Percentiles rank a stretch among this genome's conserved stretches.
These are phyloP conservation scores for Elachura formosa DNA, from an alignment of 2,113 vertebrate genomes.

Conservation along the genomic window DNA sequence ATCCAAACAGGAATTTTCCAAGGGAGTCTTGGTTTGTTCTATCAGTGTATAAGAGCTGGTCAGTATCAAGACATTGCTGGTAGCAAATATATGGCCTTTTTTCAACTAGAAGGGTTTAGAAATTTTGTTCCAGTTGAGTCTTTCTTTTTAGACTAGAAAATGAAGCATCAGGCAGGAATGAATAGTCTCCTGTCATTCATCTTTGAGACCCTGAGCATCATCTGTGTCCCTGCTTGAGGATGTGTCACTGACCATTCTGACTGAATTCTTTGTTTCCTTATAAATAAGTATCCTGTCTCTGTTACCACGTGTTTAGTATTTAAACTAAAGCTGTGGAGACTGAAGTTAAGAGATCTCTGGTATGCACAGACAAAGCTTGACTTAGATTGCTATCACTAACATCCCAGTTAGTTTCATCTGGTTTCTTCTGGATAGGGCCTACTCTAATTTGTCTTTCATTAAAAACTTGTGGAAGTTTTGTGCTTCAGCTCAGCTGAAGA, in stretches of 20 bases:
- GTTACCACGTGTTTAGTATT: neutral
- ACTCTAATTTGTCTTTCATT: neutral
- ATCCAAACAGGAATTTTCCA: neutral
- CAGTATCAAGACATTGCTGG: neutral
- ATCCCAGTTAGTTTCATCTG: neutral
- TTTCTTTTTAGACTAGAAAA: neutral
- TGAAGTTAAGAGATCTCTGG: neutral
- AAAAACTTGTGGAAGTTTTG: neutral
- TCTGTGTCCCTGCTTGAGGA: neutral
- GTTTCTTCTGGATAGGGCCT: neutral
- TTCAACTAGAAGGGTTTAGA: neutral
- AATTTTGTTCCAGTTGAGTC: neutral
- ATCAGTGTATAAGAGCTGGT: neutral
- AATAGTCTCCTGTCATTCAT: neutral
- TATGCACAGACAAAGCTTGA: neutral
- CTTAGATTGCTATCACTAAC: neutral
- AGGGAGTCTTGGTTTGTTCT: neutral
- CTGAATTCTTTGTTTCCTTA: neutral
- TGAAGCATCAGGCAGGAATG: neutral
- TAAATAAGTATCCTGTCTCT: neutral
- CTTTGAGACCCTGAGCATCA: neutral
- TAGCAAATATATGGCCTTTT: neutral
- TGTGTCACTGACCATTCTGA: neutral
- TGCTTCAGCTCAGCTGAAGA: neutral
- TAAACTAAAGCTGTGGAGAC: neutral